Evolutionary conservation across 1,140 invertebrate species (phyloP), one percentile per base, ranked within the genome.

Genomic region (Yoshiicerus persimilis): DNA sequence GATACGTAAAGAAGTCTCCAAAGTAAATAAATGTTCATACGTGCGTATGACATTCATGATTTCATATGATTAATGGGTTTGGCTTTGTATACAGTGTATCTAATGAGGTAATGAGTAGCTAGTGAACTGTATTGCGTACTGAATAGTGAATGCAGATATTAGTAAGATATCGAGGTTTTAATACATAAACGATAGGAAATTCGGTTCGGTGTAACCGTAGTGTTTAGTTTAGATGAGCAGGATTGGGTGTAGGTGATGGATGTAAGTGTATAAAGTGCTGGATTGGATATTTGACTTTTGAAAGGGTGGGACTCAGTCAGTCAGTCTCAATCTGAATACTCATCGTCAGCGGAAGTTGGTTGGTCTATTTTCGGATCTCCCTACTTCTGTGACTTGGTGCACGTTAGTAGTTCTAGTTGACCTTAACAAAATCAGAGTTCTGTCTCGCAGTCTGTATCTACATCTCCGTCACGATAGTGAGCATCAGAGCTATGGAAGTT

Each of bases 21-120:
- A 99, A 97, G 99, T 99, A 95, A 64, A 47, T 11, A 47, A 95
- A 92, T 92, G 86, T 34, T 27, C 13, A 4, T 20, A 9, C 10
- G 20, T 56, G 47, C 6, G 20, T 20, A n/a, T 16, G 47, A 56
- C 16, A n/a, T 5, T 56, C 20, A 56, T 56, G 20, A 56, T 56
- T n/a, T 4, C 3, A 56, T 2, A n/a, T 56, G 47, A 56, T 56
- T 56, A 56, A 56, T 56, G 47, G n/a, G 47, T 56, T 56, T 16
- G 0, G 13, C 8, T 56, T 41, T 13, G 39, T 41, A 41, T 41
- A 13, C 16, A 13, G 39, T 16, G n/a, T n/a, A 56, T 56, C 20
- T 56, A 56, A n/a, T 10, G 9, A 11, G 8, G 9, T n/a, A 16
- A 6, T 56, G 2, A 20, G 47, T 56, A 56, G 47, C n/a, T n/a